phyloP scores from a whole-genome alignment of 1,140 invertebrate species.

The Helicoverpa armigera region DNA sequence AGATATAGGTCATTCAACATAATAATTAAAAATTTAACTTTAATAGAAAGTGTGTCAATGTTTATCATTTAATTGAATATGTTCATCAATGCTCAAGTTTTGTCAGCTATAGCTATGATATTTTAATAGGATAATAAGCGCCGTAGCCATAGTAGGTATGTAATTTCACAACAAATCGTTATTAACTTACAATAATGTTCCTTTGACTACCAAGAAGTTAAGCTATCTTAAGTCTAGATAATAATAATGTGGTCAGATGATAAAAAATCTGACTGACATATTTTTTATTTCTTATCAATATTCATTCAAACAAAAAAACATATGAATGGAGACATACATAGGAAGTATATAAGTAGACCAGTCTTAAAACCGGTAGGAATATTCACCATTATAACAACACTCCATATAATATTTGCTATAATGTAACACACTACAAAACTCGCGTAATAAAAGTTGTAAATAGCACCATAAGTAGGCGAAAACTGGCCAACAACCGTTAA shows the following conservation, averaged over 20 bases:
- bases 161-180: too few species aligned
- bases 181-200: too few species aligned
- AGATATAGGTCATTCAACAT: too few species aligned
- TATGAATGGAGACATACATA: neutral
- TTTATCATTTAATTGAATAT: too few species aligned
- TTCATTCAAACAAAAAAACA: neutral
- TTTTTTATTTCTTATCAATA: constrained; percentile 24
- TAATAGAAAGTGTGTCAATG: too few species aligned
- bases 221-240: neutral
- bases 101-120: too few species aligned
- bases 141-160: too few species aligned
- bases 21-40: too few species aligned
- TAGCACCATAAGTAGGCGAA: neutral
- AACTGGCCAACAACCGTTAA: constrained; percentile 18
- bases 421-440: neutral
- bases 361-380: neutral
- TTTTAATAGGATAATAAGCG: too few species aligned
- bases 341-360: neutral
- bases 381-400: neutral
- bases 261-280: neutral
- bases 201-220: too few species aligned
- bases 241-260: neutral
- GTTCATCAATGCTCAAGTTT: too few species aligned
- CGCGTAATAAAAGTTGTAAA: constrained; percentile 5
- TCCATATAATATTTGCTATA: neutral